phyloP scores from a whole-genome alignment of 1,140 invertebrate genomes.

The Drosophila kurseongensis region DNA sequence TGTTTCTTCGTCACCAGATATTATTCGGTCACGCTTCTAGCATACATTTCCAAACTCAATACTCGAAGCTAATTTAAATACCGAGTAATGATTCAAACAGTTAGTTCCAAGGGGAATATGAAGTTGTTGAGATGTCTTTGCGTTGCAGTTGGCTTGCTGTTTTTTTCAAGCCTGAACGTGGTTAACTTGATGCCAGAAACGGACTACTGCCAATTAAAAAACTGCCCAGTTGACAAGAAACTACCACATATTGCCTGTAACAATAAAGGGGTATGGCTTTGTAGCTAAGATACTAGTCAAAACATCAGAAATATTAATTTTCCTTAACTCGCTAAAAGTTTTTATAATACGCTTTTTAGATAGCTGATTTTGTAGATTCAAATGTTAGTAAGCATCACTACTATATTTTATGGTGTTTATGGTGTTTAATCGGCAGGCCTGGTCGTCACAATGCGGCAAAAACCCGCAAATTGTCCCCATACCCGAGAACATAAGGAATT shows the following conservation, averaged over 20 bases:
- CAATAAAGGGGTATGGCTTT: background rate
- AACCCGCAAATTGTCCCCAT: background rate
- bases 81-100: background rate
- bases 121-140: background rate
- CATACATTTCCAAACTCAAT: background rate
- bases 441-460: background rate
- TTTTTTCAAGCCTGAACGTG: background rate
- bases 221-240: background rate
- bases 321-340: too few species aligned
- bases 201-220: background rate
- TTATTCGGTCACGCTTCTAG: too few species aligned
- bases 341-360: too few species aligned
- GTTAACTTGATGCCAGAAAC: background rate
- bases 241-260: slow-evolving; percentile 1
- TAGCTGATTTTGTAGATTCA: too few species aligned
- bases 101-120: background rate
- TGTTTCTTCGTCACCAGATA: too few species aligned
- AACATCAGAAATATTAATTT: too few species aligned
- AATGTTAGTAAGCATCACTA: too few species aligned
- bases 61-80: background rate
- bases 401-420: too few species aligned
- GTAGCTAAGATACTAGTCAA: too few species aligned
- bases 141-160: background rate
- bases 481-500: background rate
- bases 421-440: background rate